Evolutionary conservation across 2,888 invertebrate genomes (phyloP).

Genomic region (Lamproptera curius): DNA sequence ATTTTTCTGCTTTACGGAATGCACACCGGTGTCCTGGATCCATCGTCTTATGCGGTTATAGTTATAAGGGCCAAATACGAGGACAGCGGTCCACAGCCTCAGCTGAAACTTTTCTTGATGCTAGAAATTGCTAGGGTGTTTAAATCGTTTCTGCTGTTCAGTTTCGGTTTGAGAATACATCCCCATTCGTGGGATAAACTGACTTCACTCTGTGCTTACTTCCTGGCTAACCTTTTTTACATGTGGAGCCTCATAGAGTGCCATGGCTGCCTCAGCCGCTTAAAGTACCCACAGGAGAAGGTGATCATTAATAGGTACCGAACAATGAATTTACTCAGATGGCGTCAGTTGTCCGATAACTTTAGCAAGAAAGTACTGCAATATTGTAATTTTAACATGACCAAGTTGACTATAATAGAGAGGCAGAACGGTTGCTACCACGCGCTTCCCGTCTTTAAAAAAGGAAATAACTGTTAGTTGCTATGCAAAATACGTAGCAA

Average conservation of each 20-base stretch:
- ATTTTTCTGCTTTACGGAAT: slow-evolving; percentile 21
- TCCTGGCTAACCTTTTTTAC: slow-evolving; percentile 25
- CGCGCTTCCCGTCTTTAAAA: slow-evolving; percentile 21
- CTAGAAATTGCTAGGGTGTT: slow-evolving; percentile 24
- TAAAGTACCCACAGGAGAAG: slow-evolving; percentile 24
- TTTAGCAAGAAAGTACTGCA: slow-evolving; percentile 22
- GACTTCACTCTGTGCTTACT: slow-evolving; percentile 20
- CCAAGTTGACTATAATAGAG: slow-evolving; percentile 21
- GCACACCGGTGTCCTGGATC: slow-evolving; percentile 10
- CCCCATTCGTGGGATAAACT: slow-evolving; percentile 25
- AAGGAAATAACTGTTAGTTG: slow-evolving; percentile 21
- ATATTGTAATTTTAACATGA: slow-evolving; percentile 25
- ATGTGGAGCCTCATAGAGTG: slow-evolving; percentile 26
- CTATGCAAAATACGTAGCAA: slow-evolving; percentile 17
- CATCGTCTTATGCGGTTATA: slow-evolving; percentile 16
- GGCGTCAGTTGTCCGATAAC: slow-evolving; percentile 23
- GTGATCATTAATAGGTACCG: slow-evolving; percentile 20
- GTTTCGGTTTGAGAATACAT: slow-evolving; percentile 22
- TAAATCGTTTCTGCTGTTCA: slow-evolving; percentile 25
- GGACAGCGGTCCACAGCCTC: slow-evolving; percentile 9
- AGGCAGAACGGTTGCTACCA: slow-evolving; percentile 22
- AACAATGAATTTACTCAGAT: slow-evolving; percentile 21
- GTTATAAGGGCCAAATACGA: slow-evolving; percentile 21
- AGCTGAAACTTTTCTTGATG: slow-evolving; percentile 14
- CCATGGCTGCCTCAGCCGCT: slow-evolving; percentile 20